Percentiles rank a stretch among this genome's conserved stretches.
Conservation (phyloP, 1,140 invertebrate species). For the Gerris buenoi region DNA sequence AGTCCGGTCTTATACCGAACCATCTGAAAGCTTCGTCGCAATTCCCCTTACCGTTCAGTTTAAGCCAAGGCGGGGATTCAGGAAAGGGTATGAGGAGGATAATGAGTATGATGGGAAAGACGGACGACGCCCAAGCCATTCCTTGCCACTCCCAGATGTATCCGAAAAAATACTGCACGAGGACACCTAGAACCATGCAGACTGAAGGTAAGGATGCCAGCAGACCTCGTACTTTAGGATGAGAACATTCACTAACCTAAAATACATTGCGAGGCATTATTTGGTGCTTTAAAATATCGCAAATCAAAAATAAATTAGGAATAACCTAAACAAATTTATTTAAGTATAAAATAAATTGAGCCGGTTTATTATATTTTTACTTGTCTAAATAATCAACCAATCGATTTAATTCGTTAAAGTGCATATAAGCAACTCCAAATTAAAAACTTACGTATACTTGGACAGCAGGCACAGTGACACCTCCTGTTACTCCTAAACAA, state of each 20-base stretch:
- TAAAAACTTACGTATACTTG: constrained; percentile 45
- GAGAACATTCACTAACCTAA: constrained; percentile 47
- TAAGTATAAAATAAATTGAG: too few relatives aligned
- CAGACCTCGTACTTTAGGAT: constrained; percentile 42
- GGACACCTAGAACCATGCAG: constrained; percentile 44
- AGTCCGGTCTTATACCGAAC: constrained; percentile 31
- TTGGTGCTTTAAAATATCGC: too few relatives aligned
- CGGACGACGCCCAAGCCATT: constrained; percentile 34
- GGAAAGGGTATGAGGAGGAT: constrained; percentile 36
- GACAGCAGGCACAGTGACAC: constrained; percentile 39
- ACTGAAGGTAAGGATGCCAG: constrained; percentile 45
- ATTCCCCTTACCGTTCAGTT: constrained; percentile 30
- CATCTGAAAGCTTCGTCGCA: constrained; percentile 34
- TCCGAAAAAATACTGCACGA: constrained; percentile 42
- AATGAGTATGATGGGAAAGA: constrained; percentile 31
- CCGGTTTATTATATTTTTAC: too few relatives aligned
- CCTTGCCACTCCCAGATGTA: constrained; percentile 39
- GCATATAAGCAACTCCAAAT: too few relatives aligned
- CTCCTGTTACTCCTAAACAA: constrained; percentile 42
- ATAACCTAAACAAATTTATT: too few relatives aligned
- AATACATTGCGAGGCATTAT: too few relatives aligned
- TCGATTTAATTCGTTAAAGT: too few relatives aligned
- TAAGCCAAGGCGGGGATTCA: constrained; percentile 41
- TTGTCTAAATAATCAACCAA: constrained; percentile 15
- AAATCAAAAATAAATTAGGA: too few relatives aligned